These are phyloP conservation scores for Lamprotornis superbus DNA, from an alignment of 2,113 vertebrate genomes.

Conservation along the genomic window DNA sequence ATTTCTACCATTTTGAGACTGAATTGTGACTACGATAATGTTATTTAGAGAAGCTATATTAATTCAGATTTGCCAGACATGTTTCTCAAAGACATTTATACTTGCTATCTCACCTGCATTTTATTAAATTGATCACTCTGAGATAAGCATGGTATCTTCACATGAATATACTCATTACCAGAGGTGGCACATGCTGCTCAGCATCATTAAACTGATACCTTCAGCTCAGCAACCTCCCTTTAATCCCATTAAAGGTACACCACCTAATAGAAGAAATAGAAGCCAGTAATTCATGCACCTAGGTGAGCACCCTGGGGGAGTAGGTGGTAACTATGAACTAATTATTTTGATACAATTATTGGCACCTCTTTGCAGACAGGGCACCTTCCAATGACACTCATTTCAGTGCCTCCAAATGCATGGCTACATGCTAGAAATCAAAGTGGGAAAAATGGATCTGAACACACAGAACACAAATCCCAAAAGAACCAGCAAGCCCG, in stretches of 20 bases:
- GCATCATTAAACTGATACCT: not conserved
- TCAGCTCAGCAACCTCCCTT: not conserved
- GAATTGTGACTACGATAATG: rapidly evolving
- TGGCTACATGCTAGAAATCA: rapidly evolving
- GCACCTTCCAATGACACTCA: not conserved
- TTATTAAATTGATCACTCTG: not conserved
- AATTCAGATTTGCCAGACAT: not conserved
- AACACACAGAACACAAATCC: not conserved
- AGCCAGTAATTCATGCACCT: not conserved
- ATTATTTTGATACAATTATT: not conserved
- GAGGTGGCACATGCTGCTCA: not conserved
- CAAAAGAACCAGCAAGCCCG: not conserved
- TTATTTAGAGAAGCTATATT: not conserved
- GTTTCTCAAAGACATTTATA: not conserved
- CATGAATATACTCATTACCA: not conserved
- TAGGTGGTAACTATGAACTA: not conserved
- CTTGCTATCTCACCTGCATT: not conserved
- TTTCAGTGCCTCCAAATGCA: not conserved
- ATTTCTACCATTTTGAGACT: not conserved
- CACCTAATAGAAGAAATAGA: not conserved
- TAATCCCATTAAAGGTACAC: conserved; percentile 4
- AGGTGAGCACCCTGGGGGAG: not conserved
- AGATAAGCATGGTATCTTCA: not conserved
- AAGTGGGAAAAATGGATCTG: not conserved
- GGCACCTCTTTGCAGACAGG: not conserved